phyloP scores from a whole-genome alignment of 1,140 invertebrate species.

The Leptinotarsa lineolata region DNA sequence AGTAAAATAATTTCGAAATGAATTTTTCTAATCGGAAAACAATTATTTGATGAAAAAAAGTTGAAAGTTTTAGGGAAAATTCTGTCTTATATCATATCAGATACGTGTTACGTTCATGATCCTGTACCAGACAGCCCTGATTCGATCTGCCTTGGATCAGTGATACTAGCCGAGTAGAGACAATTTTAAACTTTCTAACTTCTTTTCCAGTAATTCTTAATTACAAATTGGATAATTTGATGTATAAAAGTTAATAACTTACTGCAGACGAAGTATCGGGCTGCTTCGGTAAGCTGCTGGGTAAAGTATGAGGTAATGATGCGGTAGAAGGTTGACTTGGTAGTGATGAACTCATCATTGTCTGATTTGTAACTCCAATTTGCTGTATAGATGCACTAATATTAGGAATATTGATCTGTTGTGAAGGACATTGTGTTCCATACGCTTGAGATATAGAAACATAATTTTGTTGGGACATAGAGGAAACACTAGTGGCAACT shows the following conservation, averaged over 20 bases:
- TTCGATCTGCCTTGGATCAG: too few species aligned
- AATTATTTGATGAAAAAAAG: too few species aligned
- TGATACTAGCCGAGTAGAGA: too few species aligned
- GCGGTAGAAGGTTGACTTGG: constrained; percentile 23
- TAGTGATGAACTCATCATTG: constrained; percentile 15
- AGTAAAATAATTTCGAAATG: too few species aligned
- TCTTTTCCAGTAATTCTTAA: too few species aligned
- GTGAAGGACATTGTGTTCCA: constrained; percentile 5
- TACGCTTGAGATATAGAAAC: constrained; percentile 21
- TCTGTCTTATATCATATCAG: too few species aligned
- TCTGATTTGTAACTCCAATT: not conserved
- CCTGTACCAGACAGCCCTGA: too few species aligned
- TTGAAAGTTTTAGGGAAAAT: too few species aligned
- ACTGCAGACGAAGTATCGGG: constrained; percentile 3
- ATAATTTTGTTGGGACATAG: constrained; percentile 10
- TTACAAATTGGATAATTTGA: too few species aligned
- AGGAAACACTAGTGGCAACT: not conserved
- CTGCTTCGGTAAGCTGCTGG: constrained; percentile 9
- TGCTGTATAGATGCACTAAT: constrained; percentile 26
- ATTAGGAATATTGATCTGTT: constrained; percentile 11
- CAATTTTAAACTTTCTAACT: too few species aligned
- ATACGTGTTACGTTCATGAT: too few species aligned
- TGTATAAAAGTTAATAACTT: not conserved
- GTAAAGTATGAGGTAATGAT: constrained; percentile 24
- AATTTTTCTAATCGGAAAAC: too few species aligned